These are phyloP conservation scores for Amiota communis DNA, from an alignment of 2,888 invertebrate species.

Conservation along the genomic window DNA sequence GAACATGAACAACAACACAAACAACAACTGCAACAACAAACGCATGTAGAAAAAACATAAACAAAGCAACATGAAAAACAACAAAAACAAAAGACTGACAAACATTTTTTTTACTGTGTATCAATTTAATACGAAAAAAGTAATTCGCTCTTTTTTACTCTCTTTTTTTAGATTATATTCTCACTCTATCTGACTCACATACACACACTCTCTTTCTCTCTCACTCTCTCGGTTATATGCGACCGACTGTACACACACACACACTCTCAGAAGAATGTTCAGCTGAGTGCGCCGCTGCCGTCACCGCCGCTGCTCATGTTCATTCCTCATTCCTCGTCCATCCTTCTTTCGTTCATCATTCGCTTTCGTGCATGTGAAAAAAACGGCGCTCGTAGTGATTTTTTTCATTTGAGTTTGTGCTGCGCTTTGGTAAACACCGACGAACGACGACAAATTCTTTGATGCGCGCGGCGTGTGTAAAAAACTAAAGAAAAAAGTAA, in stretches of 20 bases:
- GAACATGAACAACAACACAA: not conserved
- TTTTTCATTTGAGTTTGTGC: constrained; percentile 74
- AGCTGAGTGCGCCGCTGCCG: no score
- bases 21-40: constrained; percentile 31
- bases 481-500: constrained; percentile 47
- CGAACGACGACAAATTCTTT: constrained; percentile 52
- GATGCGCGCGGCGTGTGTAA: constrained; percentile 48
- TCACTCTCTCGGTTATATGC: constrained; percentile 27
- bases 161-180: no score
- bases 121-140: no score
- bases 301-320: no score
- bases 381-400: constrained; percentile 54
- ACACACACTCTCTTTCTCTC: constrained; percentile 44
- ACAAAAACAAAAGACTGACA: constrained; percentile 49
- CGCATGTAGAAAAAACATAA: constrained; percentile 38
- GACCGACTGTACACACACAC: constrained; percentile 32
- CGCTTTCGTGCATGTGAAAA: constrained; percentile 46
- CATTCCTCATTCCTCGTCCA: no score
- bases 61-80: constrained; percentile 13
- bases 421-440: constrained; percentile 65
- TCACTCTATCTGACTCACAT: no score
- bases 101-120: no score
- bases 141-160: no score
- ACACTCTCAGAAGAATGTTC: constrained; percentile 28
- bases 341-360: no score